A percentile compares a stretch with the other conserved stretches of the same genome.
These are phyloP conservation scores for Calidris pygmaea DNA, from an alignment of 2,113 vertebrate genomes.

Conservation along the genomic window DNA sequence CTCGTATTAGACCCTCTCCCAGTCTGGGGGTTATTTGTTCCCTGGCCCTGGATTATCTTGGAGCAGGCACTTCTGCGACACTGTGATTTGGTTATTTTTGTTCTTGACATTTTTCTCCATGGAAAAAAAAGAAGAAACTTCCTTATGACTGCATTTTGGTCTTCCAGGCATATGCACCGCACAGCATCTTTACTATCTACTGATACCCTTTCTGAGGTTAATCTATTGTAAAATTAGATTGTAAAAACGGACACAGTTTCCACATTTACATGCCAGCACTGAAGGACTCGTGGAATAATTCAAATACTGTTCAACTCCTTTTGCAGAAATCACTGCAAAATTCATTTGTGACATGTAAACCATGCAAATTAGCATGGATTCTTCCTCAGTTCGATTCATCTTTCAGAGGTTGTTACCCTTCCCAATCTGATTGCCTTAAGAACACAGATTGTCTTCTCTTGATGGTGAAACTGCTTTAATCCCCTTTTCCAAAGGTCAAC, in stretches of 20 bases:
- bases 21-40: background rate
- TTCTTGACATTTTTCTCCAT: conserved; percentile 48
- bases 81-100: conserved; percentile 46
- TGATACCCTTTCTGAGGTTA: conserved; percentile 66
- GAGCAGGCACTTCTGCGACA: background rate
- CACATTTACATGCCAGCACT: conserved; percentile 47
- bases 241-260: conserved; percentile 67
- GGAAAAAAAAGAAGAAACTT: conserved; percentile 5
- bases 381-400: conserved; percentile 51
- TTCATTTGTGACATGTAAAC: conserved; percentile 50
- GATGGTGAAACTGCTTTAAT: conserved; percentile 70
- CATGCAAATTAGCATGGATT: conserved; percentile 58
- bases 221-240: conserved; percentile 78
- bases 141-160: conserved; percentile 29
- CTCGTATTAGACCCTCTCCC: background rate
- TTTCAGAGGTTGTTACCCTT: conserved; percentile 64
- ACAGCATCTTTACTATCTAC: conserved; percentile 34
- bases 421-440: conserved; percentile 60
- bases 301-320: conserved; percentile 9
- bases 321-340: conserved; percentile 44
- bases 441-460: conserved; percentile 67
- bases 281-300: conserved; percentile 51
- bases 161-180: conserved; percentile 12
- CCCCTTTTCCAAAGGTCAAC: conserved; percentile 69
- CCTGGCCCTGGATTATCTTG: conserved; percentile 23